Conservation (phyloP, 2,113 vertebrate species). For the Macaca mulatta region DNA sequence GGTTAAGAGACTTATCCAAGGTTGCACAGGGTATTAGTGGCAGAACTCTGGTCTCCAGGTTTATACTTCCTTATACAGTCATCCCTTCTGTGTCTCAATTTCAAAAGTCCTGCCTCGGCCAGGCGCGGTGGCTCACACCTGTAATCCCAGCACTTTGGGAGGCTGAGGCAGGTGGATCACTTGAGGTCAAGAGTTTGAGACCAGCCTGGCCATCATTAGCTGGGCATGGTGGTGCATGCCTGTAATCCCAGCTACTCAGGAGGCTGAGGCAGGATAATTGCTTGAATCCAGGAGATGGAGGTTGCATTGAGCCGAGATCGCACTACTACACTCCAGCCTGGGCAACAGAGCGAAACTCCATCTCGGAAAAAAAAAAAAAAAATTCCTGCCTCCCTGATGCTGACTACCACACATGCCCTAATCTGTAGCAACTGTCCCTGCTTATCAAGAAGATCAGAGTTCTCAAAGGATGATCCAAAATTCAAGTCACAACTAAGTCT, state of each 20-base stretch:
- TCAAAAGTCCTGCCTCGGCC: neutral
- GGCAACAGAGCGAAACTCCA: no score
- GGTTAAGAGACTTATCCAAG: slow-evolving; percentile 1
- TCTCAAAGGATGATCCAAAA: slow-evolving; percentile 32
- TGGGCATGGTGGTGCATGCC: no score
- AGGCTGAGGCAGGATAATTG: no score
- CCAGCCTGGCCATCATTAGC: no score
- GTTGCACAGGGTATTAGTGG: neutral
- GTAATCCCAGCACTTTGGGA: no score
- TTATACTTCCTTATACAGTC: neutral
- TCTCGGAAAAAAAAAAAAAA: neutral
- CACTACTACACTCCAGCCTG: no score
- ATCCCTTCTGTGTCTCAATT: slow-evolving; percentile 11
- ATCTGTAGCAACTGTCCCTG: slow-evolving; percentile 11
- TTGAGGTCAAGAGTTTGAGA: no score
- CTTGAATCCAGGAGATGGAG: no score
- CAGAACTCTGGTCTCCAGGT: neutral
- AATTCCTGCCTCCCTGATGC: neutral
- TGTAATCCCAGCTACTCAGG: no score
- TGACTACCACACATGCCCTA: neutral
- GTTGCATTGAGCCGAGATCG: no score
- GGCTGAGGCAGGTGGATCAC: no score
- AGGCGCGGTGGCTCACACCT: no score
- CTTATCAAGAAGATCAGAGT: slow-evolving; percentile 22
- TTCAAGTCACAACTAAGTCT: neutral